phyloP scores from a whole-genome alignment of 2,797 vertebrate species.

The Alfaro cultratus region DNA sequence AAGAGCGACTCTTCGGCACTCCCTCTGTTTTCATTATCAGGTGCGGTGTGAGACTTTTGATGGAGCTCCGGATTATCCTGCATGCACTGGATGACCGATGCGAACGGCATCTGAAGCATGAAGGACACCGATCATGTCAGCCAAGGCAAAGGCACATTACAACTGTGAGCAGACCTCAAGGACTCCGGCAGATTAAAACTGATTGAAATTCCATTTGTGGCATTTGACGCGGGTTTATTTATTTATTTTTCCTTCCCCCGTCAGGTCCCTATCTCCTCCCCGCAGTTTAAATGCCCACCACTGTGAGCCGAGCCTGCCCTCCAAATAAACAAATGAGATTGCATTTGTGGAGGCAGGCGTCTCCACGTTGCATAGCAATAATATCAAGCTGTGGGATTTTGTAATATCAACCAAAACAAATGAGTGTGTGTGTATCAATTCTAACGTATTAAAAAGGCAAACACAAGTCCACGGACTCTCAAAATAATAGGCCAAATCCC shows the following conservation, averaged over 20 bases:
- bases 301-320: slow-evolving; percentile 36
- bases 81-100: slow-evolving; percentile 59
- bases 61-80: slow-evolving; percentile 69
- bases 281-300: slow-evolving; percentile 26
- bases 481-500: neutral
- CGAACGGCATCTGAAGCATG: slow-evolving; percentile 63
- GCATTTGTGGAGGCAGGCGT: slow-evolving; percentile 51
- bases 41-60: slow-evolving; percentile 29
- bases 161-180: slow-evolving; percentile 69
- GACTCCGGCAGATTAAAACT: slow-evolving; percentile 76
- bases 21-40: slow-evolving; percentile 54
- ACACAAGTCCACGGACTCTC: neutral
- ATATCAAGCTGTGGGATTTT: slow-evolving; percentile 57
- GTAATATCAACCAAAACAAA: slow-evolving; percentile 57
- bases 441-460: neutral
- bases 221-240: slow-evolving; percentile 52
- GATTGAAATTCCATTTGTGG: slow-evolving; percentile 80
- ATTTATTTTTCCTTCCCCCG: slow-evolving; percentile 10
- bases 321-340: slow-evolving; percentile 60
- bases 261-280: slow-evolving; percentile 26
- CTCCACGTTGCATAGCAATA: slow-evolving; percentile 58
- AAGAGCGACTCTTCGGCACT: slow-evolving; percentile 26
- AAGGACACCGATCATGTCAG: slow-evolving; percentile 70
- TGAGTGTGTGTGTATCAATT: slow-evolving; percentile 8
- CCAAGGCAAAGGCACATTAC: slow-evolving; percentile 61